Conservation (phyloP, 2,888 invertebrate species). For the Tachina lurida region DNA sequence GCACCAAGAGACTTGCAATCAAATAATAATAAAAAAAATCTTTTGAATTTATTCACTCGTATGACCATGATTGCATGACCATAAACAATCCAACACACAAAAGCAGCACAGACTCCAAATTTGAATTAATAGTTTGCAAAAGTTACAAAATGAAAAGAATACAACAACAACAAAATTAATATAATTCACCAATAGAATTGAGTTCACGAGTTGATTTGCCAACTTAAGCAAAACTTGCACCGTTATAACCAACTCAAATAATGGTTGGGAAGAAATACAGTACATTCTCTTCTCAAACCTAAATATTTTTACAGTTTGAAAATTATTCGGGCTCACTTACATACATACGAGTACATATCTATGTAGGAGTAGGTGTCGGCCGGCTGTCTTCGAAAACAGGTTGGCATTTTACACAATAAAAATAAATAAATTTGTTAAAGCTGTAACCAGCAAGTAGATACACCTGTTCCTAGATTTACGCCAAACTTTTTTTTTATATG, state of each 20-base stretch:
- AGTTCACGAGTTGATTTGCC: slow-evolving; percentile 50
- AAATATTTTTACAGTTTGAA: slow-evolving; percentile 15
- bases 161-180: not conserved
- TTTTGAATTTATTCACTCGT: slow-evolving; percentile 25
- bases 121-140: slow-evolving; percentile 60
- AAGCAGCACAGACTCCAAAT: slow-evolving; percentile 53
- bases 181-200: slow-evolving; percentile 40
- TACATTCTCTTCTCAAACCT: slow-evolving; percentile 22
- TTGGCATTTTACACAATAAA: not conserved
- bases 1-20: not conserved
- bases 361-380: slow-evolving; percentile 52
- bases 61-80: slow-evolving; percentile 63
- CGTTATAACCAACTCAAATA: slow-evolving; percentile 38
- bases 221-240: slow-evolving; percentile 28
- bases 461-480: too few species aligned
- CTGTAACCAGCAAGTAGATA: too few species aligned
- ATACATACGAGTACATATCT: not conserved
- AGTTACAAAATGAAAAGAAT: slow-evolving; percentile 24
- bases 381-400: slow-evolving; percentile 29
- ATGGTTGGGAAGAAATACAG: slow-evolving; percentile 23
- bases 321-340: not conserved
- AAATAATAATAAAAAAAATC: not conserved
- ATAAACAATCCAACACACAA: slow-evolving; percentile 43
- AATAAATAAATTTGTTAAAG: slow-evolving; percentile 2
- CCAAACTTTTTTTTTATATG: too few species aligned